Base-by-base conservation (phyloP, 64 coral and sea anemone genomes). In the Montipora foliosa region DNA sequence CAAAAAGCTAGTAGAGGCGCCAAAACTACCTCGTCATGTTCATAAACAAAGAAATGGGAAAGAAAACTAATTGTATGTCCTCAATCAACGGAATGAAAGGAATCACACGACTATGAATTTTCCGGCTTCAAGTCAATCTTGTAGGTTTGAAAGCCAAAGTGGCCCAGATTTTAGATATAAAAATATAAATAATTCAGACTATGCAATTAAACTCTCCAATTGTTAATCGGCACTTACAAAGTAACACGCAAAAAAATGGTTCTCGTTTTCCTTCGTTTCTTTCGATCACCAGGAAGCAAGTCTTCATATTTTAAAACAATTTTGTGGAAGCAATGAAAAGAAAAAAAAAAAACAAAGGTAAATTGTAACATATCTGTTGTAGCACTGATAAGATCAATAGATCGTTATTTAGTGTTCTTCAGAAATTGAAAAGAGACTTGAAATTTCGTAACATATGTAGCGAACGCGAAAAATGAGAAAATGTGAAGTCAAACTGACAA, bases 221-320 rank as follows among this genome's bases (percentile, higher is more conserved):
- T 48, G 62, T 11, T 6, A 86, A 71, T 86, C 82, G 82, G 82
- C 82, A 10, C 66, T 71, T 72, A 50, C 71, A 67, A 86, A 71
- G 64, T 71, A 48, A 86, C 82, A 86, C 16, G 37, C 10, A 80
- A 80, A 60, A 25, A 80, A 80, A 25, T n/a, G 37, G 21, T 25
- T 24, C n/a, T 80, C 78, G 52, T 59, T 19, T 80, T n/a, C 37
- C 62, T 17, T n/a, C 22, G 20, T 82, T 82, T 82, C 60, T 82
- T 82, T 20, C 16, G 1, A 6, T 57, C 17, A 44, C 82, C 5
- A 71, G 45, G 68, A 85, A 86, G 71, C 82, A 86, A 49, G 82
- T 71, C n/a, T 46, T 45, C 66, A 22, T 72, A 64, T 86, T 50
- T 72, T 49, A 71, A 11, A 86, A 22, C 13, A 44, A 14, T 72